A percentile compares a stretch with the other conserved stretches of the same genome.
These are phyloP conservation scores for Pollachius pollachius DNA, from an alignment of 2,113 vertebrate genomes.

Conservation along the genomic window DNA sequence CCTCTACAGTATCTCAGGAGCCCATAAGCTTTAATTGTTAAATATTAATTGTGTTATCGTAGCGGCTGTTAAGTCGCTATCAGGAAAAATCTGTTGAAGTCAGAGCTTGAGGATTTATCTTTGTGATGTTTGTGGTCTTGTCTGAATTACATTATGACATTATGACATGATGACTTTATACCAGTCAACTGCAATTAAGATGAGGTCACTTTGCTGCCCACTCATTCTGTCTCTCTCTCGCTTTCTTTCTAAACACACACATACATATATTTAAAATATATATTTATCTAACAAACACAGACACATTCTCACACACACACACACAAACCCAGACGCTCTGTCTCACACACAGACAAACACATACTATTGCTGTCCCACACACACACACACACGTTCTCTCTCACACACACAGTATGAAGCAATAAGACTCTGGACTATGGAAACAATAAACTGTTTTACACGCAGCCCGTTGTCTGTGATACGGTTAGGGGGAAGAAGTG, in stretches of 20 bases:
- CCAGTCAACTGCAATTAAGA: background rate
- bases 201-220: background rate
- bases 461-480: background rate
- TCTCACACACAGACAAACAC: background rate
- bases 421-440: slow-evolving; percentile 41
- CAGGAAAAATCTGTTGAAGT: no score
- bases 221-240: background rate
- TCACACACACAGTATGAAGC: slow-evolving; percentile 34
- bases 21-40: no score
- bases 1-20: no score
- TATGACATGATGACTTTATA: no score
- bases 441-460: slow-evolving; percentile 46
- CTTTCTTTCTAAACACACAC: background rate
- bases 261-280: background rate
- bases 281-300: background rate
- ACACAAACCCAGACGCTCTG: background rate
- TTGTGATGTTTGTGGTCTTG: no score
- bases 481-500: background rate
- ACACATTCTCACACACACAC: background rate
- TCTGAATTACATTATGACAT: no score
- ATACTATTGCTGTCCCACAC: background rate
- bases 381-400: background rate
- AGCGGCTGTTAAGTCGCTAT: no score
- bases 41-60: no score
- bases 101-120: no score